Percentiles rank a stretch among this genome's conserved stretches.
phyloP scores from a whole-genome alignment of 1,140 invertebrate genomes.

The Scaptomyza pallida region DNA sequence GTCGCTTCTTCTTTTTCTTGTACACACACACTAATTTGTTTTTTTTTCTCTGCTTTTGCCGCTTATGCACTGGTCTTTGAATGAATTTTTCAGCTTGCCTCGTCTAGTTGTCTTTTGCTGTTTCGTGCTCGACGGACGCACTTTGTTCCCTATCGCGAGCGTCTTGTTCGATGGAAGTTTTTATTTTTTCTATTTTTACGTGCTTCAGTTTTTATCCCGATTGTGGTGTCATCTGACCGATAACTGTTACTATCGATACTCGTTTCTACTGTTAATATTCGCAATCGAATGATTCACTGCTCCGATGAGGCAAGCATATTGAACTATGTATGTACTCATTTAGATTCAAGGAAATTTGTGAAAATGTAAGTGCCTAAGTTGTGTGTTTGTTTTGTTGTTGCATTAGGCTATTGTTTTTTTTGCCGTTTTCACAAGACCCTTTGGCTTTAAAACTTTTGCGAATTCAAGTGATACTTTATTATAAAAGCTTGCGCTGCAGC shows the following conservation, averaged over 20 bases:
- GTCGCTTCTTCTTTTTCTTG: slow-evolving; percentile 76
- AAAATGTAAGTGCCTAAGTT: not conserved
- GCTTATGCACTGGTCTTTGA: slow-evolving; percentile 66
- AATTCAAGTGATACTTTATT: not conserved
- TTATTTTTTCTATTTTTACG: slow-evolving; percentile 25
- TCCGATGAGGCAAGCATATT: slow-evolving; percentile 29
- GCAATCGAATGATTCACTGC: slow-evolving; percentile 36
- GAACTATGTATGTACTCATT: slow-evolving; percentile 22
- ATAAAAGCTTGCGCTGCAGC: slow-evolving; percentile 13
- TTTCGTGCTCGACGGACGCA: slow-evolving; percentile 66
- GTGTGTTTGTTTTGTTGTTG: no score
- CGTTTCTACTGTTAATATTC: not conserved
- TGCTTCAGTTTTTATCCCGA: slow-evolving; percentile 11
- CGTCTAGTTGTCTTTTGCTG: slow-evolving; percentile 83
- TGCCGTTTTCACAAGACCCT: not conserved
- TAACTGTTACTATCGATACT: slow-evolving; percentile 32
- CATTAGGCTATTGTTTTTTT: slow-evolving; percentile 21
- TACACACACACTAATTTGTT: slow-evolving; percentile 54
- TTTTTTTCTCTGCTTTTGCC: slow-evolving; percentile 35
- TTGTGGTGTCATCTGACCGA: slow-evolving; percentile 17
- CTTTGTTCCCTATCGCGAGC: slow-evolving; percentile 45
- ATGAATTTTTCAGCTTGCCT: slow-evolving; percentile 82
- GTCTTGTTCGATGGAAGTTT: slow-evolving; percentile 20
- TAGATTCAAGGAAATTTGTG: slow-evolving; percentile 11
- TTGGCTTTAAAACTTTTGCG: no score